Percentiles rank a stretch among this genome's conserved stretches.
phyloP scores from a whole-genome alignment of 2,888 invertebrate species.

The Thelaira solivaga region DNA sequence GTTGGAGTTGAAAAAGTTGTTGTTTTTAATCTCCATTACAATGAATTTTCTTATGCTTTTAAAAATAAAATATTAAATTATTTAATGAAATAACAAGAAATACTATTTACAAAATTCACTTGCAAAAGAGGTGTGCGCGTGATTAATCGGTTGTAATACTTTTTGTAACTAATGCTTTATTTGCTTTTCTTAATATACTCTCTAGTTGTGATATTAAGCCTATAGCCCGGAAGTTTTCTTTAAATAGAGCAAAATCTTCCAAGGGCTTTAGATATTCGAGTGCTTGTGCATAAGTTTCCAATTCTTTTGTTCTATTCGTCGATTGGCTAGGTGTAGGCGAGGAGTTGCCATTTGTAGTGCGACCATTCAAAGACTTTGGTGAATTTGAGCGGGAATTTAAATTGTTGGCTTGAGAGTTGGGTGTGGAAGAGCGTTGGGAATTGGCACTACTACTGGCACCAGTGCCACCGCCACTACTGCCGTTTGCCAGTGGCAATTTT shows the following conservation, averaged over 20 bases:
- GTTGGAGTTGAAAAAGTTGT: background rate
- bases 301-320: conserved; percentile 63
- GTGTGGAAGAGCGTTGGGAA: conserved; percentile 41
- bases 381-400: conserved; percentile 56
- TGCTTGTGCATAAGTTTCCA: conserved; percentile 71
- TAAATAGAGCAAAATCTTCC: conserved; percentile 74
- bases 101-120: conserved; percentile 32
- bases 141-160: conserved; percentile 30
- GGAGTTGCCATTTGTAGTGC: conserved; percentile 51
- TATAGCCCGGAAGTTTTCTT: conserved; percentile 74
- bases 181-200: conserved; percentile 70
- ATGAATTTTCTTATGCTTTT: background rate
- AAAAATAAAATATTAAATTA: background rate
- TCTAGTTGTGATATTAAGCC: conserved; percentile 74
- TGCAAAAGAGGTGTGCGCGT: background rate
- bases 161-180: conserved; percentile 26
- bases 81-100: background rate
- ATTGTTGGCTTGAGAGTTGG: conserved; percentile 46
- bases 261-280: conserved; percentile 72
- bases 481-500: conserved; percentile 36
- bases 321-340: conserved; percentile 56
- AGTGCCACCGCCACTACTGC: background rate
- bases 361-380: conserved; percentile 57
- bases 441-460: conserved; percentile 30
- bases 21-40: background rate